A percentile compares a stretch with the other conserved stretches of the same genome.
Evolutionary conservation across 2,113 vertebrate species (phyloP).

Genomic region (Gracilinanus agilis): DNA sequence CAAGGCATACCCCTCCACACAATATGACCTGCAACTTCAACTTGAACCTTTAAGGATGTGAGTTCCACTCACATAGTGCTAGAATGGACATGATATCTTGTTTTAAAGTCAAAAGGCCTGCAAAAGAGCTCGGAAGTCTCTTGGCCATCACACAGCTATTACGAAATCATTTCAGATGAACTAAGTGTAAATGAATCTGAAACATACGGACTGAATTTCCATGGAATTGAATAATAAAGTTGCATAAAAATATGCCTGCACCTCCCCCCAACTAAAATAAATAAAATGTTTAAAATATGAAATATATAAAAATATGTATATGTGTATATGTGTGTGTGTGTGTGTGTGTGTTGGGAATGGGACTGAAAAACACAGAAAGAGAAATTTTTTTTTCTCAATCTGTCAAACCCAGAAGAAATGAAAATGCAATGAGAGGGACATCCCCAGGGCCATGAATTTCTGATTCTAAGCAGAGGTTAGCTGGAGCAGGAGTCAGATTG

Average conservation of each 20-base stretch:
- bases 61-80: background rate
- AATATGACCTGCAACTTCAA: background rate
- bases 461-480: background rate
- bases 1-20: background rate
- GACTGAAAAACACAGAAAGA: background rate
- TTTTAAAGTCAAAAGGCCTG: constrained; percentile 55
- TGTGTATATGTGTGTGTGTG: too few relatives aligned
- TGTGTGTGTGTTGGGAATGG: background rate
- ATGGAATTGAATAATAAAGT: constrained; percentile 58
- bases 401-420: background rate
- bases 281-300: background rate
- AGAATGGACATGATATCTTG: background rate
- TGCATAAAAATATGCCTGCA: constrained; percentile 8
- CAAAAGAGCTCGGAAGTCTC: constrained; percentile 24
- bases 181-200: constrained; percentile 78
- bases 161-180: constrained; percentile 74
- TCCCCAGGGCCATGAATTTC: background rate
- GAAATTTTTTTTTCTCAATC: background rate
- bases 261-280: background rate
- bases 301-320: too few relatives aligned
- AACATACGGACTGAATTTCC: constrained; percentile 73
- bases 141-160: constrained; percentile 71
- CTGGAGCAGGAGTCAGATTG: background rate
- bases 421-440: constrained; percentile 29
- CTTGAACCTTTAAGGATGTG: background rate